Conservation (phyloP, 2,888 invertebrate genomes). For the Andrena hattorfiana region DNA sequence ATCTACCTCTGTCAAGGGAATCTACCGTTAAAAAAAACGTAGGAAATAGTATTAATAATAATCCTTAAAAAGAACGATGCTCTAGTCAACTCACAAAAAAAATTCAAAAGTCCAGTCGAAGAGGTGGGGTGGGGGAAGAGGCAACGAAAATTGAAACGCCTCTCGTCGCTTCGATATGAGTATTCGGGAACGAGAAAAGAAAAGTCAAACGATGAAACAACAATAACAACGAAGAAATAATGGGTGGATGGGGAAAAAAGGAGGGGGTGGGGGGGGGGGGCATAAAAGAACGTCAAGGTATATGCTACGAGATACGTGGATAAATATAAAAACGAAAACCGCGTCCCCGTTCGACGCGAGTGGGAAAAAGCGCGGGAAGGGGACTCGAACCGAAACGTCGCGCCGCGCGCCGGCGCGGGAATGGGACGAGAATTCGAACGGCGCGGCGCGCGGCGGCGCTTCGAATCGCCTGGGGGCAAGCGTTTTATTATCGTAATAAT, state of each 20-base stretch:
- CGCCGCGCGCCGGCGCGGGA: neutral
- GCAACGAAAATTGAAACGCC: slow-evolving; percentile 20
- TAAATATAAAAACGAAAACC: slow-evolving; percentile 30
- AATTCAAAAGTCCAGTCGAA: slow-evolving; percentile 8
- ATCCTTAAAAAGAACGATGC: slow-evolving; percentile 17
- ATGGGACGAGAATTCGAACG: slow-evolving; percentile 10
- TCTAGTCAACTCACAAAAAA: slow-evolving; percentile 27
- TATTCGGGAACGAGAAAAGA: slow-evolving; percentile 56
- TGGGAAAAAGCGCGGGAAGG: slow-evolving; percentile 31
- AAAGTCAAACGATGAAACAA: slow-evolving; percentile 22
- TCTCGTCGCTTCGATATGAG: slow-evolving; percentile 55
- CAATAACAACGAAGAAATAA: slow-evolving; percentile 36
- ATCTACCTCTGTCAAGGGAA: slow-evolving; percentile 55
- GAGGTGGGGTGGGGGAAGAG: neutral
- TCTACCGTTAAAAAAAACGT: slow-evolving; percentile 48
- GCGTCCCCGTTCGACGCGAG: slow-evolving; percentile 27
- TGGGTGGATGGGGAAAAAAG: slow-evolving; percentile 15
- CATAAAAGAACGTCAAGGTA: slow-evolving; percentile 8
- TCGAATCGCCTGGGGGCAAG: slow-evolving; percentile 30
- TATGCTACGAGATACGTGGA: slow-evolving; percentile 20
- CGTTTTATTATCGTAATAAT: slow-evolving; percentile 33
- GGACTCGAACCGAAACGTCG: slow-evolving; percentile 4
- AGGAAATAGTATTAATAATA: slow-evolving; percentile 54
- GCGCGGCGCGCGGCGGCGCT: slow-evolving; percentile 1
- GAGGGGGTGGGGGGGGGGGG: neutral